Evolutionary conservation across 2,888 invertebrate species (phyloP).

Genomic region (Noctuana brunneofusca): DNA sequence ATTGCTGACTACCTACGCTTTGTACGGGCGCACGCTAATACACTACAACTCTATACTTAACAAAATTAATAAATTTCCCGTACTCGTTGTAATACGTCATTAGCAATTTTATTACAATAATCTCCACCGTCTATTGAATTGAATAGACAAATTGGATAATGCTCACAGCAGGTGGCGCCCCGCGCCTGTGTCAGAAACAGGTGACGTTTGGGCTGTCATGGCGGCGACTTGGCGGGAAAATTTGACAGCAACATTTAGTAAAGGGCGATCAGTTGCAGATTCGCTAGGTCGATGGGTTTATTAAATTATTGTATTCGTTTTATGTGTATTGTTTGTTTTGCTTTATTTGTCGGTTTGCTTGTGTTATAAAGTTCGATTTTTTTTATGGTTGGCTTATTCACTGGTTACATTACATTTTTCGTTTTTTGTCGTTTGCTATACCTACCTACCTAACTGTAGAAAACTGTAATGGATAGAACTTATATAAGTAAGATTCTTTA

Average conservation of each 20-base stretch:
- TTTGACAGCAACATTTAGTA: conserved; percentile 21
- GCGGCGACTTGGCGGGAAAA: conserved; percentile 37
- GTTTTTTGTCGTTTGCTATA: too few species aligned
- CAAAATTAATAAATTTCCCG: background rate
- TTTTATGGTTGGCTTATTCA: too few species aligned
- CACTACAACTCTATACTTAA: background rate
- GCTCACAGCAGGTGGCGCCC: conserved; percentile 39
- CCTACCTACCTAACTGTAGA: too few species aligned
- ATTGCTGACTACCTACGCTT: too few species aligned
- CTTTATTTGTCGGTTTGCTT: background rate
- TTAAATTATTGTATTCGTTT: conserved; percentile 2
- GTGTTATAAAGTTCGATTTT: too few species aligned
- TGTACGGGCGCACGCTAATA: background rate
- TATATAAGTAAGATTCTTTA: too few species aligned
- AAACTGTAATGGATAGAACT: too few species aligned
- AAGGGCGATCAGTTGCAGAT: conserved; percentile 18
- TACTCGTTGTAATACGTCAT: conserved; percentile 37
- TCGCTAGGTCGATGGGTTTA: background rate
- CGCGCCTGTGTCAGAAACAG: conserved; percentile 55
- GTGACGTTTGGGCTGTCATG: conserved; percentile 52
- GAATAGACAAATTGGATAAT: conserved; percentile 39
- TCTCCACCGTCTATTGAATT: conserved; percentile 25
- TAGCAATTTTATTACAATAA: conserved; percentile 38
- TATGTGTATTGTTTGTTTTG: background rate
- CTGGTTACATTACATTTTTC: too few species aligned